phyloP scores from a whole-genome alignment of 2,888 invertebrate genomes.

The Candidula unifasciata region DNA sequence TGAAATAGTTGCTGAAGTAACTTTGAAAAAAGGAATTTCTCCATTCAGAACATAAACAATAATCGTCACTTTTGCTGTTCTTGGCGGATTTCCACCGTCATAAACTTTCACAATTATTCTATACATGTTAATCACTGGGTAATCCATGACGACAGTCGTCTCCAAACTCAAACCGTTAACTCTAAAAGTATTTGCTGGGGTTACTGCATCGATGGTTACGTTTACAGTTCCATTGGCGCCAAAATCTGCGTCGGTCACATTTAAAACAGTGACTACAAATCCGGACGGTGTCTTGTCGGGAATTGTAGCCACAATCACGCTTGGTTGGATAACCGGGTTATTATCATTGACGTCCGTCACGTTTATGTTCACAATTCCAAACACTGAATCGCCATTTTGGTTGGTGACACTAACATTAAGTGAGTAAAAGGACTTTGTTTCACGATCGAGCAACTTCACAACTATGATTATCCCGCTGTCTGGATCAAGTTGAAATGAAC shows the following conservation, averaged over 20 bases:
- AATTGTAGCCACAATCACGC: slow-evolving; percentile 83
- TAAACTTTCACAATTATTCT: slow-evolving; percentile 57
- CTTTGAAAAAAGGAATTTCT: slow-evolving; percentile 56
- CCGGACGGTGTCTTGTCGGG: slow-evolving; percentile 92
- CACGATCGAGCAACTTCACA: slow-evolving; percentile 88
- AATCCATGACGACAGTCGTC: slow-evolving; percentile 57
- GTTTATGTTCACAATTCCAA: slow-evolving; percentile 85
- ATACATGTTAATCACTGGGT: slow-evolving; percentile 58
- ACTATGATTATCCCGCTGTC: slow-evolving; percentile 93
- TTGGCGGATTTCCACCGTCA: slow-evolving; percentile 57
- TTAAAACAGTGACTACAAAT: slow-evolving; percentile 88
- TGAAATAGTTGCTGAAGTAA: slow-evolving; percentile 43
- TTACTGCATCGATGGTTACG: slow-evolving; percentile 82
- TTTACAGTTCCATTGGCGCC: slow-evolving; percentile 89
- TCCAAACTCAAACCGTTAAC: slow-evolving; percentile 52
- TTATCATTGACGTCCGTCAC: slow-evolving; percentile 91
- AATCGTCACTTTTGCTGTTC: slow-evolving; percentile 57
- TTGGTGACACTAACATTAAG: slow-evolving; percentile 57
- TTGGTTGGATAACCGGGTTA: slow-evolving; percentile 85
- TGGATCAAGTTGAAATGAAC: slow-evolving; percentile 89
- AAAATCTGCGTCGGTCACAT: slow-evolving; percentile 89
- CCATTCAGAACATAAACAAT: slow-evolving; percentile 59
- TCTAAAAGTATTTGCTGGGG: slow-evolving; percentile 57
- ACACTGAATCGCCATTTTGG: slow-evolving; percentile 33
- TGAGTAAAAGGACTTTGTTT: slow-evolving; percentile 78